Conservation (phyloP, 2,113 vertebrate genomes). For the Phaetusa simplex region DNA sequence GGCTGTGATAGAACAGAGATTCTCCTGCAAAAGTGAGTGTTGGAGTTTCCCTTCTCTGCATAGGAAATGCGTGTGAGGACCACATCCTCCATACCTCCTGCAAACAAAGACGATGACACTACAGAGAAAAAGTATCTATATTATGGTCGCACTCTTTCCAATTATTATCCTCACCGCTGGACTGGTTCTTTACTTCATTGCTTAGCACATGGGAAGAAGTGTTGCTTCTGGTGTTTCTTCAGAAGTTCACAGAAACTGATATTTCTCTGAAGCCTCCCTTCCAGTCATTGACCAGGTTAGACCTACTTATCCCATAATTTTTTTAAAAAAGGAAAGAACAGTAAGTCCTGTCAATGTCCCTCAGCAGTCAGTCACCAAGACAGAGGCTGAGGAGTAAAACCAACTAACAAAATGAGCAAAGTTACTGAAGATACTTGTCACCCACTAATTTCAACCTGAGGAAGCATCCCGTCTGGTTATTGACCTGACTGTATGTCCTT, state of each 20-base stretch:
- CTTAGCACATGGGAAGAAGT: background rate
- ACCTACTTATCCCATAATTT: background rate
- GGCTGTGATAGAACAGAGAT: background rate
- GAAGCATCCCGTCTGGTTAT: background rate
- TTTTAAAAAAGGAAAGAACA: background rate
- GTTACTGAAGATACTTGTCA: background rate
- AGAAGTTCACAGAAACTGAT: background rate
- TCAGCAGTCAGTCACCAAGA: background rate
- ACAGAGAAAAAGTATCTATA: accelerated
- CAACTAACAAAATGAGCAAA: background rate
- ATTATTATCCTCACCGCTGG: too few species aligned
- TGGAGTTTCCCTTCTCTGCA: background rate
- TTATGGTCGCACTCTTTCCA: accelerated
- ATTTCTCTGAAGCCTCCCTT: background rate
- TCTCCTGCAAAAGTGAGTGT: accelerated
- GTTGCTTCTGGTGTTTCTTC: background rate
- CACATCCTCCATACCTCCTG: background rate
- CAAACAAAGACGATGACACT: accelerated
- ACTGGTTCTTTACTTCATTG: background rate
- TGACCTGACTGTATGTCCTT: background rate
- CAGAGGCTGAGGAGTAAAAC: background rate
- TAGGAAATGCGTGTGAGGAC: background rate
- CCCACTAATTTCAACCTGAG: background rate
- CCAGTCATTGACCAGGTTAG: background rate
- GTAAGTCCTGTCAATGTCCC: accelerated